Evolutionary conservation across 2,888 invertebrate genomes (phyloP), one percentile per base, ranked within the genome.

Genomic region (Lacanobia oleracea): DNA sequence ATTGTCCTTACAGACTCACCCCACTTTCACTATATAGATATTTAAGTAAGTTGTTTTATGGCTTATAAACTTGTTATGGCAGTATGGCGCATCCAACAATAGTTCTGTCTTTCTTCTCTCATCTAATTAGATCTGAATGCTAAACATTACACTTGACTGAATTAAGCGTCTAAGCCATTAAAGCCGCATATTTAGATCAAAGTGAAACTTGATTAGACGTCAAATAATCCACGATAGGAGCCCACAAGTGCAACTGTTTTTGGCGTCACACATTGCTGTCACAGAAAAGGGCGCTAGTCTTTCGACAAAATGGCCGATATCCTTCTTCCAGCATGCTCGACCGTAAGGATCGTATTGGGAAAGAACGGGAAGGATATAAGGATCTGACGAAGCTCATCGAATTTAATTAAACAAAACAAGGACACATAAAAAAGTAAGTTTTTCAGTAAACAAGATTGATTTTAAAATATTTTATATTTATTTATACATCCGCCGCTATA

Each of bases 311-410:
- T 40, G 8, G n/a, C 40, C 10, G 21, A 12, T 14, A 7, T 14
- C 18, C n/a, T 27, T n/a, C 27, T 51, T 51, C 18, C 43, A 21
- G n/a, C 4, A 62, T 12, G 10, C 21, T 61, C 33, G 14, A 37
- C 12, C 43, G n/a, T 18, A 12, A 43, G 18, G 2, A 21, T 18
- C 12, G 8, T 2, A 21, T 21, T 48, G 48, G 23, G 23, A 64
- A 45, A n/a, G 10, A 64, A 27, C n/a, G 18, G 66, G 37, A 54
- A 64, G 54, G 54, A 48, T 23, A 23, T 23, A 33, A 40, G 40
- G 48, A 56, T 43, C 40, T 56, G 67, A 76, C 48, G 27, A 56
- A 48, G 54, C 54, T 76, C 48, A 56, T 48, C 40, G 27, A 56
- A 9, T 43, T 33, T 23, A 18, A 23, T 33, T 2, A 33, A 33